phyloP scores from a whole-genome alignment of 2,888 invertebrate genomes.

The Orgyia antiqua region DNA sequence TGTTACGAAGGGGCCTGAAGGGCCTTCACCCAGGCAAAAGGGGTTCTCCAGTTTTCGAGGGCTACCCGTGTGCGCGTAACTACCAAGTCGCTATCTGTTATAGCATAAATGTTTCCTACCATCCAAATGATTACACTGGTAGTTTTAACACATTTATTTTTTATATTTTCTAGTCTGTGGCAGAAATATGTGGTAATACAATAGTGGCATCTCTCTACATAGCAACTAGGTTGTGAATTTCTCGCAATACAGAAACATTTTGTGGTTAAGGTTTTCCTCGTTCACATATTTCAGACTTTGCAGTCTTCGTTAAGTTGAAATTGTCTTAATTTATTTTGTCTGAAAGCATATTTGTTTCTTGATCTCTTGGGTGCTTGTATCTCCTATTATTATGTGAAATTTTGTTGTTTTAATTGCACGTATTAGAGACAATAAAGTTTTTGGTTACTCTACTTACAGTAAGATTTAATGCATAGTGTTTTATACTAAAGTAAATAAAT shows the following conservation, averaged over 20 bases:
- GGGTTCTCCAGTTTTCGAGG: constrained; percentile 61
- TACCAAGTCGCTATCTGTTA: constrained; percentile 33
- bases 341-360: constrained; percentile 56
- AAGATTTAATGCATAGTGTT: too few relatives aligned
- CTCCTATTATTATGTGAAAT: constrained; percentile 26
- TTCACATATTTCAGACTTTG: constrained; percentile 59
- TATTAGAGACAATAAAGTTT: too few relatives aligned
- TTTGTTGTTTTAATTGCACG: too few relatives aligned
- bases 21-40: constrained; percentile 59
- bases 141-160: constrained; percentile 11
- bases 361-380: constrained; percentile 43
- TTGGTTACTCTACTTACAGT: too few relatives aligned
- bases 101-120: constrained; percentile 23
- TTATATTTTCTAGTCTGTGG: constrained; percentile 29
- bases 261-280: constrained; percentile 35
- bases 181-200: constrained; percentile 27
- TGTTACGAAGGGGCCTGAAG: constrained; percentile 53
- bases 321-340: constrained; percentile 70
- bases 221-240: constrained; percentile 40
- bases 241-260: constrained; percentile 40
- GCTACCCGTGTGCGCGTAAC: constrained; percentile 57
- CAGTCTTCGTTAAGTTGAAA: constrained; percentile 65
- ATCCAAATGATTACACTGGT: constrained; percentile 15
- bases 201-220: constrained; percentile 25
- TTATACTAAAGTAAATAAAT: too few relatives aligned